These are phyloP conservation scores for Iguana delicatissima DNA, from an alignment of 2,797 vertebrate species.

Conservation along the genomic window DNA sequence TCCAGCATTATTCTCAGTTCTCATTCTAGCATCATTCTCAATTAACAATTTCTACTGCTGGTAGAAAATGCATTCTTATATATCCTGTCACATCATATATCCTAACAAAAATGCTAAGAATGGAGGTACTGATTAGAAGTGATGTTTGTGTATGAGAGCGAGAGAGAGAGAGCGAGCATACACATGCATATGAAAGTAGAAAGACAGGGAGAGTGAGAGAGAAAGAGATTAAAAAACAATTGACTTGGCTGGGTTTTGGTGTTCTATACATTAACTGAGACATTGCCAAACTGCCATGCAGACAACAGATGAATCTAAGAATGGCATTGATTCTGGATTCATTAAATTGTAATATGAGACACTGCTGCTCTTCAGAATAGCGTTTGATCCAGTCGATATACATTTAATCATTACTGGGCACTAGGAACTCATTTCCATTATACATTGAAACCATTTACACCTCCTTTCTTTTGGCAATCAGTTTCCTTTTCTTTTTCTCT, in stretches of 20 bases:
- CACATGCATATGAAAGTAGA: neutral
- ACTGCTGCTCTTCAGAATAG: conserved; percentile 4
- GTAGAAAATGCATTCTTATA: neutral
- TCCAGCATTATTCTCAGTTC: no score
- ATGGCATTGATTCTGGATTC: conserved; percentile 18
- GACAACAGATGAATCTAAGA: neutral
- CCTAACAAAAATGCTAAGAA: neutral
- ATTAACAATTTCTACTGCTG: neutral
- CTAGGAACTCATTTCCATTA: conserved; percentile 4
- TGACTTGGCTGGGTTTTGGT: neutral
- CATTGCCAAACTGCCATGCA: neutral
- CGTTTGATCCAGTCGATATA: conserved; percentile 17
- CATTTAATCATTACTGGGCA: conserved; percentile 25
- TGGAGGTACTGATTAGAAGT: neutral
- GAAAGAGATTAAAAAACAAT: neutral
- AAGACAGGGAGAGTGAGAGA: neutral
- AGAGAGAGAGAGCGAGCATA: no score
- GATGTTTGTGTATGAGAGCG: no score
- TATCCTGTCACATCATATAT: neutral
- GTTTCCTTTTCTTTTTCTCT: neutral
- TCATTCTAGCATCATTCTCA: no score
- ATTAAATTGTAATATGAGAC: conserved; percentile 15
- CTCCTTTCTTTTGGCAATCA: neutral
- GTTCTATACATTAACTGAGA: neutral
- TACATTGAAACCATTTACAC: neutral